Percentiles rank a stretch among this genome's conserved stretches.
Evolutionary conservation across 2,113 vertebrate species (phyloP).

Genomic region (Bufo gargarizans): DNA sequence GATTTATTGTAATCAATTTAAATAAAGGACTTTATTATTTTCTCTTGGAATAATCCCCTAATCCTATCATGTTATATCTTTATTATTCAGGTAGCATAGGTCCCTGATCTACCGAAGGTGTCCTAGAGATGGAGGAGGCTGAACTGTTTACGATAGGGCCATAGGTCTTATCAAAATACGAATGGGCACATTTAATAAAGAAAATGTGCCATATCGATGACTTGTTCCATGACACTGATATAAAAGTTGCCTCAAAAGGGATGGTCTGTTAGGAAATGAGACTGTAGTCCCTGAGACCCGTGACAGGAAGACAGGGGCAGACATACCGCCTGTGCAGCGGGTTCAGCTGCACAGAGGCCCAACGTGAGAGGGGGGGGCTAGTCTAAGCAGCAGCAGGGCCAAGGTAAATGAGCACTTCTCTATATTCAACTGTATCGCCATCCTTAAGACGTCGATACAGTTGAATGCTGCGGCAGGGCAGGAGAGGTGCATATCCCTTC

Average conservation of each 20-base stretch:
- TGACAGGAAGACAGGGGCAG: too few relatives aligned
- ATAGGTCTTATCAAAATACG: not conserved
- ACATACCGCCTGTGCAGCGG: too few relatives aligned
- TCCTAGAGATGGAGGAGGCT: not conserved
- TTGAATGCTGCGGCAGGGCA: too few relatives aligned
- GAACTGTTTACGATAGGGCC: not conserved
- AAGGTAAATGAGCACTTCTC: too few relatives aligned
- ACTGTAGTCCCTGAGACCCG: too few relatives aligned
- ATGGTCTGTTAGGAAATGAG: too few relatives aligned
- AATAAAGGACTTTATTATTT: not conserved
- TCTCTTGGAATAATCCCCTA: constrained; percentile 8
- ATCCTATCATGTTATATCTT: not conserved
- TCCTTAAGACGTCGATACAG: too few relatives aligned
- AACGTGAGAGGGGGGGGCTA: too few relatives aligned
- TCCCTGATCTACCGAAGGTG: not conserved
- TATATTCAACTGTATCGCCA: too few relatives aligned
- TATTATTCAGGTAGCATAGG: not conserved
- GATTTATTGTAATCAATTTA: not conserved
- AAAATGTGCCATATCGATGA: not conserved
- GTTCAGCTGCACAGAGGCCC: too few relatives aligned
- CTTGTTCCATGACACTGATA: not conserved
- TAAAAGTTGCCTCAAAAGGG: not conserved
- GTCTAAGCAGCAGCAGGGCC: too few relatives aligned
- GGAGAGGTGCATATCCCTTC: too few relatives aligned
- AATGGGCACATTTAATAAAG: not conserved